Base-by-base conservation (phyloP, 2,113 vertebrate genomes). In the Delphinapterus leucas region DNA sequence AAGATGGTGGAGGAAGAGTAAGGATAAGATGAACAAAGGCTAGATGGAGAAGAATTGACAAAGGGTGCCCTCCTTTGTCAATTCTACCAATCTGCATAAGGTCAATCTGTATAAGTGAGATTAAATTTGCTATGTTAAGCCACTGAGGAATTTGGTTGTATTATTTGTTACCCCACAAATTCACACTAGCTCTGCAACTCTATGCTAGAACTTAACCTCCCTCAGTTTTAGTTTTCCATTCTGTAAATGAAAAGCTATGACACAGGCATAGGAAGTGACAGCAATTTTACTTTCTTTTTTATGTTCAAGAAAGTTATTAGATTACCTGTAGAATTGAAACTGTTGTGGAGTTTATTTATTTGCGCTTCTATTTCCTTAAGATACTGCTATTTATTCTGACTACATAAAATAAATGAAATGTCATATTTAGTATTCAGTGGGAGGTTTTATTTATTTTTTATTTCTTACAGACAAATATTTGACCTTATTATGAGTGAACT, bases 141-240 rank as follows among this genome's bases (percentile, higher is more conserved):
- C 6, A 77, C 7, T 65, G 9, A 55, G 0, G 81, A 82, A 55
- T 47, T 25, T 63, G 20, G 8, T 26, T 25, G 31, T 47, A 87
- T 36, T 38, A 87, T 36, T 93, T 93, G 1, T 60, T 26, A 38
- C 6, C 3, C 8, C 63, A 73, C 0, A 5, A 65, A 92, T 60
- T 11, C 1, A 63, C 0, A 61, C 1, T 21, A 61, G 1, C 7
- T 58, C 5, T 38, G 6, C n/a, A 4, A 88, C 11, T 55, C 55
- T 17, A 61, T 8, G 13, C 28, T 68, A 26, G 9, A 49, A 58
- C 17, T 82, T 68, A 47, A 92, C 1, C 1, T 73, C 15, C 11
- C 8, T 61, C 28, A 10, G 25, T 10, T 81, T 47, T 60, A 55
- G 17, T 60, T 71, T 84, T 38, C 13, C 18, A 2, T 65, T 82